A percentile compares a stretch with the other conserved stretches of the same genome.
Evolutionary conservation across 2,888 invertebrate species (phyloP).

Genomic region (Xanthorhoe spadicearia): DNA sequence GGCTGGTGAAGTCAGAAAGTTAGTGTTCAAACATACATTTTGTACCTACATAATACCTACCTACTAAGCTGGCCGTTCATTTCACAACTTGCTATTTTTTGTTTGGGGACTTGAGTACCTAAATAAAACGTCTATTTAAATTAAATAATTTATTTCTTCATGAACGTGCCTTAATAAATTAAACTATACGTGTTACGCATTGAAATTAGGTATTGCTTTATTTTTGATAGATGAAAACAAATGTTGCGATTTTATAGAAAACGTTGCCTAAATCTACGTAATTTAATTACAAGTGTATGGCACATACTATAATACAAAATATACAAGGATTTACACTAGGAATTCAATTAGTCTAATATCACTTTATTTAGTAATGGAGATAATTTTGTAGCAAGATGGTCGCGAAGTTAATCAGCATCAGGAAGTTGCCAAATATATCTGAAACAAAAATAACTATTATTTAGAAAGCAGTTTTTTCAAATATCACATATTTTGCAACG

Average conservation of each 20-base stretch:
- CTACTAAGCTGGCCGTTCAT: no score
- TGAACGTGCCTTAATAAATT: constrained; percentile 76
- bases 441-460: constrained; percentile 45
- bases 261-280: constrained; percentile 76
- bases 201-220: constrained; percentile 67
- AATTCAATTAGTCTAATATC: constrained; percentile 78
- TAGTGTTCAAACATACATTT: no score
- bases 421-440: constrained; percentile 64
- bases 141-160: constrained; percentile 67
- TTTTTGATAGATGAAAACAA: constrained; percentile 66
- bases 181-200: constrained; percentile 73
- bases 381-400: constrained; percentile 66
- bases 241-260: constrained; percentile 69
- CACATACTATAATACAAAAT: constrained; percentile 83
- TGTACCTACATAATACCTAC: no score
- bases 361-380: constrained; percentile 81
- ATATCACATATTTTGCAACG: no score
- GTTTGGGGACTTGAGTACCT: not conserved
- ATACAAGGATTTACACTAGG: constrained; percentile 77
- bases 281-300: constrained; percentile 81
- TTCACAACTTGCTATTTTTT: no score
- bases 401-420: constrained; percentile 64
- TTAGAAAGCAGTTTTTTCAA: no score
- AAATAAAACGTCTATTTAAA: constrained; percentile 20
- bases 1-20: no score